Conservation (phyloP, 2,888 invertebrate genomes). For the Halocaridina rubra region DNA sequence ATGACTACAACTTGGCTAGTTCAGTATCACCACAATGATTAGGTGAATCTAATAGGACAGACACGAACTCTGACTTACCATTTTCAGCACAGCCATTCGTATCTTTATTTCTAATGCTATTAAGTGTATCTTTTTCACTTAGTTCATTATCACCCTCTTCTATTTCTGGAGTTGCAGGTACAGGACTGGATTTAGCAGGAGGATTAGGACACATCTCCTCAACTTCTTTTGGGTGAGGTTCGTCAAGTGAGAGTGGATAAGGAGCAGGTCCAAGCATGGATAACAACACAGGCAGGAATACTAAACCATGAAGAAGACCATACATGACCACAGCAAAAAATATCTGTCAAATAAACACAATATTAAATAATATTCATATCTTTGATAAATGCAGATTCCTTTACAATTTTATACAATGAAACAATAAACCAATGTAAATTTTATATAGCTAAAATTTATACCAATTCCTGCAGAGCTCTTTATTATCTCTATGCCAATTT, state of each 20-base stretch:
- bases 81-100: background rate
- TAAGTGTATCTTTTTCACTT: background rate
- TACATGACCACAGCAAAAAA: constrained; percentile 68
- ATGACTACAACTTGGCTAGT: too few species aligned
- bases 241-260: constrained; percentile 17
- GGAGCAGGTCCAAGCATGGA: constrained; percentile 67
- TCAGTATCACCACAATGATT: too few species aligned
- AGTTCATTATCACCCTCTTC: background rate
- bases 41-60: background rate
- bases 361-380: background rate
- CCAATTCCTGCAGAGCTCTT: background rate
- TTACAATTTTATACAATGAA: background rate
- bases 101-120: background rate
- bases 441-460: background rate
- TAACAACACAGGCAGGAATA: constrained; percentile 68
- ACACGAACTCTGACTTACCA: background rate
- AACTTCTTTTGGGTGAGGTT: background rate
- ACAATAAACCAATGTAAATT: background rate
- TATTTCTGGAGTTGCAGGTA: background rate
- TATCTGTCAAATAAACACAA: constrained; percentile 66
- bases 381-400: too few species aligned
- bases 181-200: background rate
- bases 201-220: background rate
- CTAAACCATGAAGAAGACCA: constrained; percentile 68
- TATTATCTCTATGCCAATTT: too few species aligned